A percentile compares a stretch with the other conserved stretches of the same genome.
phyloP scores from a whole-genome alignment of 2,797 vertebrate genomes.

The Aphelocoma californica region DNA sequence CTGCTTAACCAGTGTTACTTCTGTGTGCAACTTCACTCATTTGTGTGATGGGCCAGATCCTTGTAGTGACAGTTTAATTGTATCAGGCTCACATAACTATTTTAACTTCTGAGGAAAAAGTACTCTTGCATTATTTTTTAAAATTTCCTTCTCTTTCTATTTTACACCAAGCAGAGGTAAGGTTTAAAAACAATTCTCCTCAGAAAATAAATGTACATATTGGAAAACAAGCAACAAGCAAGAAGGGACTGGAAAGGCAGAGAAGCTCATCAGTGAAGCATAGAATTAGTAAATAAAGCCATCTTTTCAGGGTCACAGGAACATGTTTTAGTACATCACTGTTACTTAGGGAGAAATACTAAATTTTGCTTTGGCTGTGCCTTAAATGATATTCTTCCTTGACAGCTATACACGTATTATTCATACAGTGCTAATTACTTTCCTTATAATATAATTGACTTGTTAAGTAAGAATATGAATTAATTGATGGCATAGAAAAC shows the following conservation, averaged over 20 bases:
- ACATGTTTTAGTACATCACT: background rate
- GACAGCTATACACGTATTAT: constrained; percentile 36
- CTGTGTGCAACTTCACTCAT: background rate
- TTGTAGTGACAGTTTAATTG: background rate
- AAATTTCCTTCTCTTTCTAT: background rate
- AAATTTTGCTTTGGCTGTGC: background rate
- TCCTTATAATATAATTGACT: constrained; percentile 44
- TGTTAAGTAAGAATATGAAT: constrained; percentile 64
- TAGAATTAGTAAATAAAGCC: background rate
- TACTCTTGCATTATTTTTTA: background rate
- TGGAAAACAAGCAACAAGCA: background rate
- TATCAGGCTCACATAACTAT: background rate
- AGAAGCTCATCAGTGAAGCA: background rate
- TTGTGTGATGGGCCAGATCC: background rate
- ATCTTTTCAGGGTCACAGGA: background rate
- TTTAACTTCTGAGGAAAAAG: background rate
- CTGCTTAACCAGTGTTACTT: background rate
- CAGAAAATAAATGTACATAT: background rate
- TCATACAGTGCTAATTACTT: constrained; percentile 64
- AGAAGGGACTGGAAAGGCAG: background rate
- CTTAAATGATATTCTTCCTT: constrained; percentile 39
- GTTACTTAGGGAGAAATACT: background rate
- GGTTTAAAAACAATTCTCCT: background rate
- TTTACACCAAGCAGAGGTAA: background rate
- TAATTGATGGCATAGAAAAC: constrained; percentile 62